A percentile compares a stretch with the other conserved stretches of the same genome.
Conservation (phyloP, 92 coral and sea anemone species). For the Muricea muricata region DNA sequence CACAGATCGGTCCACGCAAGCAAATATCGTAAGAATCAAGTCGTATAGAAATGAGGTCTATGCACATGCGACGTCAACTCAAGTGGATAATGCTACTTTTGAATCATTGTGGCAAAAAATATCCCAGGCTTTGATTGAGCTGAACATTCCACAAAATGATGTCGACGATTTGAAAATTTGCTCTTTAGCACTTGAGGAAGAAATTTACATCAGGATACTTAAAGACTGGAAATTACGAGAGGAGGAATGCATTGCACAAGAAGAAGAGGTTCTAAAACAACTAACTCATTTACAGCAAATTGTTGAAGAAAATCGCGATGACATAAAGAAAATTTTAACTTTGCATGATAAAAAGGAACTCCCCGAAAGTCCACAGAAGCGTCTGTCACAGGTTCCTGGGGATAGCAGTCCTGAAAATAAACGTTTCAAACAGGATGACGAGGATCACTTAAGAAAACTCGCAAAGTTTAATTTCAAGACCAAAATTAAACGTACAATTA, state of each 20-base stretch:
- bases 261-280: no score
- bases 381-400: no score
- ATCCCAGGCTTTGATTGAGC: background rate
- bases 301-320: background rate
- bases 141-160: background rate
- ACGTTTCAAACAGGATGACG: background rate
- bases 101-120: background rate
- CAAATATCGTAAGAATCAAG: constrained; percentile 3
- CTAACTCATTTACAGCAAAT: background rate
- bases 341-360: no score
- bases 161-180: background rate
- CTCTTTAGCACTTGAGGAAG: background rate
- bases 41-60: background rate
- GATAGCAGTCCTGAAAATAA: background rate
- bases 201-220: background rate
- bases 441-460: background rate
- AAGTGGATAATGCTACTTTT: background rate
- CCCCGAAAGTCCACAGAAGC: no score
- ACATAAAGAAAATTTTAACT: background rate
- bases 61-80: background rate
- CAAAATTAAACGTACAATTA: background rate
- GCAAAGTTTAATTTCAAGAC: background rate
- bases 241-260: no score
- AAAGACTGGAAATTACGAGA: background rate
- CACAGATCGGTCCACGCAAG: background rate